A percentile compares a stretch with the other conserved stretches of the same genome.
phyloP scores from a whole-genome alignment of 2,113 vertebrate genomes.

The Sylvilagus bachmani region DNA sequence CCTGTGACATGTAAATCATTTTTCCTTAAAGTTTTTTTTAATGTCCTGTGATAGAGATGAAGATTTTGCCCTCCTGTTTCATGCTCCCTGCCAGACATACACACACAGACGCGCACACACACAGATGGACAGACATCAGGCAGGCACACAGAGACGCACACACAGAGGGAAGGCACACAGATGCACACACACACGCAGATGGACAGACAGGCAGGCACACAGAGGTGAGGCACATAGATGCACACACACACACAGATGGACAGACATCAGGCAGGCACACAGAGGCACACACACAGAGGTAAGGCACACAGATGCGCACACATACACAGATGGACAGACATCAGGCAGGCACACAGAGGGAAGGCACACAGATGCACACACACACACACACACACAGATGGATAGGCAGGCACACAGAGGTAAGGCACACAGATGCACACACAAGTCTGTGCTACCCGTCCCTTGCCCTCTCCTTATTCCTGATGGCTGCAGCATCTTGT shows the following conservation, averaged over 20 bases:
- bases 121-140: neutral
- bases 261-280: no score
- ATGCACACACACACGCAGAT: neutral
- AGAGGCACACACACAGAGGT: no score
- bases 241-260: neutral
- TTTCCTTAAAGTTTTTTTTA: constrained; percentile 12
- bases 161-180: no score
- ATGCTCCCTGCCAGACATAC: no score
- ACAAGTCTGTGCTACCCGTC: neutral
- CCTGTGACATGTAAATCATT: neutral
- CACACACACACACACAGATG: neutral
- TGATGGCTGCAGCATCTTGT: neutral
- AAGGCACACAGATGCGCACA: neutral
- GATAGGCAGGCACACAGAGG: no score
- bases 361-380: no score
- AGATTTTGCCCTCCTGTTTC: neutral
- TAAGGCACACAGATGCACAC: no score
- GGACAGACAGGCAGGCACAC: no score
- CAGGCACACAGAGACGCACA: no score
- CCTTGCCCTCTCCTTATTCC: neutral
- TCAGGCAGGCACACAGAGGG: no score
- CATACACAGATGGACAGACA: neutral
- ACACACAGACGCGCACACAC: no score
- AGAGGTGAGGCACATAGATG: no score
- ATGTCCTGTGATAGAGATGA: constrained; percentile 8